These are phyloP conservation scores for Boulengeromyrus knoepffleri DNA, from an alignment of 2,113 vertebrate genomes.

Conservation along the genomic window DNA sequence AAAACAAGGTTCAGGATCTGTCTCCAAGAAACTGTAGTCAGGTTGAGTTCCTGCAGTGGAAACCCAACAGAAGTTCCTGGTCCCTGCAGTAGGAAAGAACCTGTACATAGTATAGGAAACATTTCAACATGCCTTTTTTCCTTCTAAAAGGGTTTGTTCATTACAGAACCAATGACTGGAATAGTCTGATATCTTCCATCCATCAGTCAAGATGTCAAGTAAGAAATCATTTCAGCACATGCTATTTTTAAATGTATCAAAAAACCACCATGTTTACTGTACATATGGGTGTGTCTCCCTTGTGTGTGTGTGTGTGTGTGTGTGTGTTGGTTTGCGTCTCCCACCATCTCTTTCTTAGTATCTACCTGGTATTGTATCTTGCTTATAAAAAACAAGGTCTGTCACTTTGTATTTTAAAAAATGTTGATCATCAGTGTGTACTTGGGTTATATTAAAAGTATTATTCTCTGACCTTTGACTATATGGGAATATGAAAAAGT, in stretches of 20 bases:
- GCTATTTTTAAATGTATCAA: not conserved
- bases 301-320: not conserved
- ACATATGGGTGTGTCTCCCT: not conserved
- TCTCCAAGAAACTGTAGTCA: not conserved
- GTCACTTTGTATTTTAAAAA: not conserved
- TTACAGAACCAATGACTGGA: constrained; percentile 27
- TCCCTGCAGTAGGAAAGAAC: not conserved
- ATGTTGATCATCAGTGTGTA: not conserved
- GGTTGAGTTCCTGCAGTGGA: not conserved
- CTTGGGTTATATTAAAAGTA: not conserved
- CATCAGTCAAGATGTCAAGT: constrained; percentile 78
- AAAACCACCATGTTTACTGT: not conserved
- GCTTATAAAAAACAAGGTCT: not conserved
- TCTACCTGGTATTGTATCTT: not conserved
- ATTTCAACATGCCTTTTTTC: not conserved
- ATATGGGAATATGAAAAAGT: not conserved
- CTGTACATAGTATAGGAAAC: not conserved
- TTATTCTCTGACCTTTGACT: not conserved
- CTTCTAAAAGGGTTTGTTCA: constrained; percentile 20
- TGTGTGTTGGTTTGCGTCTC: not conserved
- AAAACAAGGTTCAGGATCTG: not conserved
- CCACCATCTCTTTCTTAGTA: not conserved
- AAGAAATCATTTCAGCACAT: constrained; percentile 50
- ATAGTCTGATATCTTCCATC: constrained; percentile 36
- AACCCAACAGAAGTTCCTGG: not conserved